Evolutionary conservation across 2,113 vertebrate species (phyloP).

Genomic region (Diphyllodes magnificus): DNA sequence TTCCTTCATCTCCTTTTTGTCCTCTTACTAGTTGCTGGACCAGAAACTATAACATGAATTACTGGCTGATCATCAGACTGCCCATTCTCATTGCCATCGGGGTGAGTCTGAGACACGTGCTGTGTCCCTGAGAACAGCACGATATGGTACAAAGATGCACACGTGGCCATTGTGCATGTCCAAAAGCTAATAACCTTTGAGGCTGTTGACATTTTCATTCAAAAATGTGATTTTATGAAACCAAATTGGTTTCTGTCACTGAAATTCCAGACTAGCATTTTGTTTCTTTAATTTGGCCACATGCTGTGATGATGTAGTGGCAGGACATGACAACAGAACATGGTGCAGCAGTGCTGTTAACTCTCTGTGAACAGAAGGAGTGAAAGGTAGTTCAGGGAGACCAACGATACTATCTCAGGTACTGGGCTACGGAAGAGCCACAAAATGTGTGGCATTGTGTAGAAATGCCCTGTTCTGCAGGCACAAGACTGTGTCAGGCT

Average conservation of each 20-base stretch:
- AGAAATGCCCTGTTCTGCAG: neutral
- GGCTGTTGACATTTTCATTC: neutral
- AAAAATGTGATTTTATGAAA: neutral
- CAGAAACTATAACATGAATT: slow-evolving; percentile 84
- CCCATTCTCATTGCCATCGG: slow-evolving; percentile 82
- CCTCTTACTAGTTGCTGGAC: slow-evolving; percentile 79
- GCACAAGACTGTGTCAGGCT: neutral
- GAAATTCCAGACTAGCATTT: neutral
- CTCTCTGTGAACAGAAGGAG: neutral
- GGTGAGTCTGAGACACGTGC: slow-evolving; percentile 51
- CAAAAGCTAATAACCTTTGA: neutral
- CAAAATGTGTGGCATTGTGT: neutral
- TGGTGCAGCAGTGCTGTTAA: neutral
- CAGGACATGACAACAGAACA: neutral
- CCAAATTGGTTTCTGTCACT: neutral
- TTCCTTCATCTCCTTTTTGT: neutral
- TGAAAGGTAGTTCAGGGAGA: neutral
- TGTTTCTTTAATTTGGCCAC: neutral
- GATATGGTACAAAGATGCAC: neutral
- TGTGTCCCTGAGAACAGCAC: neutral
- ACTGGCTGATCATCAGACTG: slow-evolving; percentile 84
- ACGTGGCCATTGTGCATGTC: neutral
- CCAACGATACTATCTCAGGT: neutral
- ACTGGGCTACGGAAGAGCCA: neutral
- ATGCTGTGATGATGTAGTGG: neutral